phyloP scores from a whole-genome alignment of 2,113 vertebrate species.

The Hypocryptadius cinnamomeus region DNA sequence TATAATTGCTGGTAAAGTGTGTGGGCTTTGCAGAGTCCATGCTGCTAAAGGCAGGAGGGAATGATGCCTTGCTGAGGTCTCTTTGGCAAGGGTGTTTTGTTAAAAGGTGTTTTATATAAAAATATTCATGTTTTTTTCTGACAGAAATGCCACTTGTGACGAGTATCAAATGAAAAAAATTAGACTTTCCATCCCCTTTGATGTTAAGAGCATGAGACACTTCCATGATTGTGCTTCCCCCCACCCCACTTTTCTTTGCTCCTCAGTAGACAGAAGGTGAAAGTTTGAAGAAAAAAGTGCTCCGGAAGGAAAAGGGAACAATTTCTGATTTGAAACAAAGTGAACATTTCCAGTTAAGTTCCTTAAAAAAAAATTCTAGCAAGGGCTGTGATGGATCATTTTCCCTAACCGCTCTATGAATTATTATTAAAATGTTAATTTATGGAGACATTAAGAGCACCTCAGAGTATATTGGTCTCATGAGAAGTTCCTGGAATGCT shows the following conservation, averaged over 20 bases:
- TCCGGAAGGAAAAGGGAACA: background rate
- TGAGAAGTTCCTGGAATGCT: background rate
- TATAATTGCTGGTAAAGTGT: background rate
- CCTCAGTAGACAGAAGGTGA: background rate
- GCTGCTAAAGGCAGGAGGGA: background rate
- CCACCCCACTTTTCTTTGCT: background rate
- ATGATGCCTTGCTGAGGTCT: background rate
- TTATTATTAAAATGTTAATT: slow-evolving; percentile 19
- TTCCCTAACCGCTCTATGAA: background rate
- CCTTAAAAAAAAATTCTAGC: background rate
- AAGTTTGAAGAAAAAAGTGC: background rate
- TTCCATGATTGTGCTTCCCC: background rate
- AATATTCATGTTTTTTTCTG: background rate
- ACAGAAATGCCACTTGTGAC: background rate
- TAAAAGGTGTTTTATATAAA: background rate
- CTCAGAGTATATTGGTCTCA: background rate
- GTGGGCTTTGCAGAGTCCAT: background rate
- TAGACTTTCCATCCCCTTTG: background rate
- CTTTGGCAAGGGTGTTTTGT: background rate
- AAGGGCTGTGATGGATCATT: background rate
- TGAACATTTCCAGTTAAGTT: background rate
- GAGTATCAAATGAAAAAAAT: background rate
- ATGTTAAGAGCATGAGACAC: background rate
- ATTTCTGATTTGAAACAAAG: background rate
- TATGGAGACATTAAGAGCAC: background rate